Base-by-base conservation (phyloP, 2,888 invertebrate species). In the Tiliacea aurago region DNA sequence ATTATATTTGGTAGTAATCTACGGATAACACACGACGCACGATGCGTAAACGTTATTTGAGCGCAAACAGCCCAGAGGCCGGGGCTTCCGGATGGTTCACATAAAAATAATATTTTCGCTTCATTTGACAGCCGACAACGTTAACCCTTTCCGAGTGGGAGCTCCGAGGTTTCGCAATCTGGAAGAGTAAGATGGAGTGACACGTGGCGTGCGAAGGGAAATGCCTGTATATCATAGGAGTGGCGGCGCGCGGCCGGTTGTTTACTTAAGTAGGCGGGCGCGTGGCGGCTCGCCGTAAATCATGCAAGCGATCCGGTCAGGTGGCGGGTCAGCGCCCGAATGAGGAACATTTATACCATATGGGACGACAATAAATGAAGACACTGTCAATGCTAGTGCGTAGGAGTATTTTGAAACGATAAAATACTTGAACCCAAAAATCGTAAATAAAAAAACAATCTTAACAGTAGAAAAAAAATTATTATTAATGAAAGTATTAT, bases 181-280 rank as follows among this genome's bases (percentile, higher is more conserved):
- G 75, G 43, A 15, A 37, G 51, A 62, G 75, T 61, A 62, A 74
- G 73, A 45, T 37, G 37, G 73, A 72, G 72, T 72, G 72, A 58
- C 71, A 20, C 56, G 73, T 49, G 70, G 56, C 43, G 33, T 53
- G 75, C 15, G 20, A 56, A 59, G 72, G 33, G 49, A 33, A 43
- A 33, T 73, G 28, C 56, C 47, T 28, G 28, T 49, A 41, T 59
- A 23, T 43, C 61, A n/a, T 43, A 15, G n/a, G 49, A 43, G 33
- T 20, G 49, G 33, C 15, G 41, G 23, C 9, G 20, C 15, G 33
- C 41, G 49, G 6, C 45, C 11, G 15, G 5, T 6, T 18, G 20
- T 4, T n/a, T n/a, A n/a, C n/a, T n/a, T n/a, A n/a, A n/a, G n/a
- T n/a, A n/a, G n/a, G n/a, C n/a, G n/a, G n/a, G n/a, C n/a, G n/a